These are phyloP conservation scores for Nineta flava DNA, from an alignment of 2,888 invertebrate species.

Conservation along the genomic window DNA sequence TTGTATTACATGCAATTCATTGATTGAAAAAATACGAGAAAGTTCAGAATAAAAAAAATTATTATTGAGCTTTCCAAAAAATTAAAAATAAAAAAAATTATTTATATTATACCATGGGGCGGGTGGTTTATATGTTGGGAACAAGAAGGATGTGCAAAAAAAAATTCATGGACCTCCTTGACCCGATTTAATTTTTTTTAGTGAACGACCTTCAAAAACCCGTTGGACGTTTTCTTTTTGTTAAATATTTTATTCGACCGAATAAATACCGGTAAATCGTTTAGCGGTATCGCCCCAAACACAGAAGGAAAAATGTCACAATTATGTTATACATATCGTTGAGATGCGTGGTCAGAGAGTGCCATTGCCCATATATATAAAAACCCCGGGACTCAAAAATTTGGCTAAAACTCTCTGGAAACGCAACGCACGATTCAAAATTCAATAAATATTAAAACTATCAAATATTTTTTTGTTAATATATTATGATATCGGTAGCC, in stretches of 20 bases:
- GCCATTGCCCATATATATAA: constrained; percentile 20
- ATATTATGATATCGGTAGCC: not conserved
- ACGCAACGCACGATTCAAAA: constrained; percentile 27
- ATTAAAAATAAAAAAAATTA: not conserved
- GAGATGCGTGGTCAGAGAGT: constrained; percentile 24
- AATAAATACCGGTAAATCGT: constrained; percentile 18
- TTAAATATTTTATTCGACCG: constrained; percentile 26
- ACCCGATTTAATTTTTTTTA: constrained; percentile 26
- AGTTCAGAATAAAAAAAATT: constrained; percentile 13
- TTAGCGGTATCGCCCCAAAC: constrained; percentile 56
- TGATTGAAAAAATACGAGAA: constrained; percentile 14
- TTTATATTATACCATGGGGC: constrained; percentile 1
- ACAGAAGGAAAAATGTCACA: constrained; percentile 78
- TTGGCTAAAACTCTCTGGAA: constrained; percentile 21
- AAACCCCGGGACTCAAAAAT: constrained; percentile 28
- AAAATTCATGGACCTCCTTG: constrained; percentile 27
- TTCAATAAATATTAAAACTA: constrained; percentile 15
- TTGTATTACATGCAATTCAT: constrained; percentile 12
- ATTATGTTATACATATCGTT: constrained; percentile 27
- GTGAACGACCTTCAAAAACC: constrained; percentile 57
- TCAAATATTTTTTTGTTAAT: not conserved
- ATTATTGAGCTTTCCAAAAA: constrained; percentile 12
- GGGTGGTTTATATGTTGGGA: constrained; percentile 33
- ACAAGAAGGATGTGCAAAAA: constrained; percentile 49
- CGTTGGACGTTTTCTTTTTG: constrained; percentile 34